These are phyloP conservation scores for Cheilosia soror DNA, from an alignment of 2,888 invertebrate genomes.

Conservation along the genomic window DNA sequence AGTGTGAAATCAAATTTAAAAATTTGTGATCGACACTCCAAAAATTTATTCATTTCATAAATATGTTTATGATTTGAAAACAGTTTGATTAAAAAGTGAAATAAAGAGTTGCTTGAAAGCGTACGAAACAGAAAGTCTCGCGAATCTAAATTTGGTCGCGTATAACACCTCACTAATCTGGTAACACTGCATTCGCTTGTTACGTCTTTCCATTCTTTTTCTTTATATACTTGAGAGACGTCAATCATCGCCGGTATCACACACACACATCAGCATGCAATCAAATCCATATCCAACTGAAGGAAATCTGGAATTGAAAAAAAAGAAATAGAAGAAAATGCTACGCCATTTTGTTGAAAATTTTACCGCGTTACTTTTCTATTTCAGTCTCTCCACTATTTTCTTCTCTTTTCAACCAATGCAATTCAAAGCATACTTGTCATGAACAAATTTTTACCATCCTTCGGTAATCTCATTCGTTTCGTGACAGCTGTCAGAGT, in stretches of 20 bases:
- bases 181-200: conserved; percentile 27
- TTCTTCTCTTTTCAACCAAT: conserved; percentile 24
- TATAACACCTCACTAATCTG: neutral
- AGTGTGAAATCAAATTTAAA: too few relatives aligned
- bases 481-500: conserved; percentile 76
- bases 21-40: too few relatives aligned
- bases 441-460: conserved; percentile 43
- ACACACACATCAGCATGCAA: conserved; percentile 14
- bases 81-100: too few relatives aligned
- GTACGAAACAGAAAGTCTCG: too few relatives aligned
- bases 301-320: neutral
- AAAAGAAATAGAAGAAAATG: conserved; percentile 51
- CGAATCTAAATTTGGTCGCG: neutral
- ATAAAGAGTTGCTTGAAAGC: too few relatives aligned
- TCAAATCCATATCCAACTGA: conserved; percentile 10
- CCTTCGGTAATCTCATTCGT: conserved; percentile 66
- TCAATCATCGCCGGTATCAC: conserved; percentile 64
- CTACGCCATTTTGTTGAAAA: conserved; percentile 76
- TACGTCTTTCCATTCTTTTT: neutral
- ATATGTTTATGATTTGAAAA: too few relatives aligned
- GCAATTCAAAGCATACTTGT: conserved; percentile 17
- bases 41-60: too few relatives aligned
- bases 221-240: conserved; percentile 41
- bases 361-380: conserved; percentile 75
- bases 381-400: conserved; percentile 53